Base-by-base conservation (phyloP, 2,797 vertebrate species). In the Poecile montanus region DNA sequence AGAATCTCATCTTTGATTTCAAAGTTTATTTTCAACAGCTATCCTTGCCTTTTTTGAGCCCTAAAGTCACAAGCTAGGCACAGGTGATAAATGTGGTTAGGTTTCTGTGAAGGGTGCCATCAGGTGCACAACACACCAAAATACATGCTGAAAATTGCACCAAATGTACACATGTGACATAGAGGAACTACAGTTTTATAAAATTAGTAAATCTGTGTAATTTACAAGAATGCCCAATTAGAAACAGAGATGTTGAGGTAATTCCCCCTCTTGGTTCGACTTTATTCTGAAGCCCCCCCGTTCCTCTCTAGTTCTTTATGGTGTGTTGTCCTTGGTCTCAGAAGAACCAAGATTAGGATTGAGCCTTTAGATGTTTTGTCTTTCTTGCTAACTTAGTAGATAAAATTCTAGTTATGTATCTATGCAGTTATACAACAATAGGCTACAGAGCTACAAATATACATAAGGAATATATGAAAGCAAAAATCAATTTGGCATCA, bases 81-180 rank as follows among this genome's bases (percentile, higher is more conserved):
- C 2, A 51, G 19, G 16, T 85, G 62, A 51, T 45, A n/a, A 76
- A 45, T 38, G 16, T 1, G 0, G 19, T 53, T 38, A 53, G 23
- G 19, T 9, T 76, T 68, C 40, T 25, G 20, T 53, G 56, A 53
- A 38, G 13, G 16, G 23, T 38, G n/a, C 10, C 18, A 45, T 53
- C 38, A 53, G 16, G 9, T 38, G n/a, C n/a, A n/a, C 38, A n/a
- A 27, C 26, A 50, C 14, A 26, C 14, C 0, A 0, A 50, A 57
- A 57, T 21, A 21, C 13, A 18, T 0, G 0, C 60, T 57, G 70
- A 26, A 57, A 74, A 74, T 27, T 66, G 26, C 2, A 0, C 32
- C 0, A 0, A 58, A 51, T 26, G 17, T 66, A 45, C 36, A 42
- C 5, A 6, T 3, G 2, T 53, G 47, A 20, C 29, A n/a, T 16